phyloP scores from a whole-genome alignment of 2,888 invertebrate genomes.

The Drosophila imparisetae region DNA sequence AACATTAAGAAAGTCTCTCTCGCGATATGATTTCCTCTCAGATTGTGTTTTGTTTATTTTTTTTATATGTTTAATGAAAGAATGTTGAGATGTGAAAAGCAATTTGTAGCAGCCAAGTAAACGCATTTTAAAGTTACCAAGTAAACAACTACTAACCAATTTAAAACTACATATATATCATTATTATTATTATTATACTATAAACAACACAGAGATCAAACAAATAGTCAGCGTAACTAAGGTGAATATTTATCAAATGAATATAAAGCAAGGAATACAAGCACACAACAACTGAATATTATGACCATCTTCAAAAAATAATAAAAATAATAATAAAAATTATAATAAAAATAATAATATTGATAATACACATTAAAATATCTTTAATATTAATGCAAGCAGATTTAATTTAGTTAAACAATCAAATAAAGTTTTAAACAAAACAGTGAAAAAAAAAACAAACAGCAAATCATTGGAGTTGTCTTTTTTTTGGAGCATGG shows the following conservation, averaged over 20 bases:
- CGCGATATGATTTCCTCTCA: conserved; percentile 25
- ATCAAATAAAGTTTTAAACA: conserved; percentile 70
- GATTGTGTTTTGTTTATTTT: conserved; percentile 40
- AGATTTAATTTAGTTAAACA: conserved; percentile 71
- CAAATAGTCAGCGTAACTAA: conserved; percentile 66
- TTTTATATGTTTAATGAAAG: conserved; percentile 18
- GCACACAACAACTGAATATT: conserved; percentile 29
- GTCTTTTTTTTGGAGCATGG: not conserved
- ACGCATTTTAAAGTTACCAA: conserved; percentile 68
- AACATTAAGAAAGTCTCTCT: conserved; percentile 18
- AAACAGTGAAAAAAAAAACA: conserved; percentile 56
- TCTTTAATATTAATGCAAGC: conserved; percentile 65
- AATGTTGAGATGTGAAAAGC: conserved; percentile 44
- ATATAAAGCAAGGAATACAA: conserved; percentile 17
- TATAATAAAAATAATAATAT: conserved; percentile 33
- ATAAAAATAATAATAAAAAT: conserved; percentile 18
- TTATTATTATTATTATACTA: conserved; percentile 10
- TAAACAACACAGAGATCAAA: conserved; percentile 35
- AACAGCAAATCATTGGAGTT: not conserved
- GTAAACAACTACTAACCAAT: conserved; percentile 69
- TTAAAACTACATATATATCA: conserved; percentile 54
- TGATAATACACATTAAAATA: conserved; percentile 51
- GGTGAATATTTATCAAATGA: conserved; percentile 43
- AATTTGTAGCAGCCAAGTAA: conserved; percentile 69
- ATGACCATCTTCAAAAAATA: conserved; percentile 31